Base-by-base conservation (phyloP, 2,888 invertebrate species). In the Euzetes globulus region DNA sequence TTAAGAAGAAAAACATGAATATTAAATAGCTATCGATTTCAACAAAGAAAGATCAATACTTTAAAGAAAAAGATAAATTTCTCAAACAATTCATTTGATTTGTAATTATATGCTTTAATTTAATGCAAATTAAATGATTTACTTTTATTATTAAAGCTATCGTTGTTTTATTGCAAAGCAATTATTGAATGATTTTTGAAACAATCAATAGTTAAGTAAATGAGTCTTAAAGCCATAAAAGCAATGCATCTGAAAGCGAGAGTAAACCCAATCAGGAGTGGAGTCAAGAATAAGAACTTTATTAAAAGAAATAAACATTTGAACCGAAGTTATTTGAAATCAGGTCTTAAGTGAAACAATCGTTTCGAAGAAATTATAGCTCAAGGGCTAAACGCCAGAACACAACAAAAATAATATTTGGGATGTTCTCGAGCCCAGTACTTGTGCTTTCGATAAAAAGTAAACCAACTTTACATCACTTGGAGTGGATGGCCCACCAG, bases 111-210 rank as follows among this genome's bases (percentile, higher is more conserved):
- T 25, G 55, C 50, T 50, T n/a, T 50, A 1, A n/a, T n/a, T 19
- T 11, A 19, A 50, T 50, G 17, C 50, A 19, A 22, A 55, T 25
- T 6, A 55, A 25, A 19, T 22, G 55, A 55, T 55, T 55, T 55
- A 55, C 55, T 55, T 55, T 55, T 55, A 17, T 55, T 55, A 55
- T 55, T 55, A 55, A 55, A 22, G 55, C 55, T 55, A 55, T 55
- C 55, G 22, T 25, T 55, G 55, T 55, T 55, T 25, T 41, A 41
- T n/a, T 50, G n/a, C 13, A 9, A 47, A 17, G 7, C n/a, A 50
- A 50, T 50, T 5, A 50, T 7, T 50, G 5, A n/a, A 5, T 50
- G 50, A n/a, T 50, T 50, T 3, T 19, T 41, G 5, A 19, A 19
- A 50, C 50, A 50, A 41, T 41, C 11, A 50, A 50, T 50, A 19